Percentiles rank a stretch among this genome's conserved stretches.
Conservation (phyloP, 37 sponge, comb jelly and placozoan genomes). For the Aplysina aerophoba region DNA sequence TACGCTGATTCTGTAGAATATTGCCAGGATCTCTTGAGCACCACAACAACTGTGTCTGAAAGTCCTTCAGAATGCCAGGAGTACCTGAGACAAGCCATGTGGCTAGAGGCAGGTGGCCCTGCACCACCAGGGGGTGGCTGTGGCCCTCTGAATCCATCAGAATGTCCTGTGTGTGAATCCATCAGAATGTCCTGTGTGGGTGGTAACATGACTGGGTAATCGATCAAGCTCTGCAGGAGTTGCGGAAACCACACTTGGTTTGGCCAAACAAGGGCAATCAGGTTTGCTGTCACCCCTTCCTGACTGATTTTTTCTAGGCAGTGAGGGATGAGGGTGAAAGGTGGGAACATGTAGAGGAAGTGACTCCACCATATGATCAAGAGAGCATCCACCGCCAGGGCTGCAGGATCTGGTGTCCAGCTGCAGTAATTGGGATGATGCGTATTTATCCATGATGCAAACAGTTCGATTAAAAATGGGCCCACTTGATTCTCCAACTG, state of each 20-base stretch:
- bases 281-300: not conserved
- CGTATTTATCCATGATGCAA: not conserved
- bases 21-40: too few species aligned
- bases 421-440: constrained; percentile 28
- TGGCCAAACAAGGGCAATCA: constrained; percentile 35
- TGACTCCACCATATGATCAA: not conserved
- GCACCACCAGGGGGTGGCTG: constrained; percentile 26
- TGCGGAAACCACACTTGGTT: constrained; percentile 42
- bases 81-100: constrained; percentile 45
- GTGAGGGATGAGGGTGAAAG: too few species aligned
- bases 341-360: constrained; percentile 30
- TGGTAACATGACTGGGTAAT: constrained; percentile 35
- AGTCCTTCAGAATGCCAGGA: not conserved
- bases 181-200: not conserved
- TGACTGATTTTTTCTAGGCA: not conserved
- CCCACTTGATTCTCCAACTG: too few species aligned
- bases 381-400: constrained; percentile 21
- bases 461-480: too few species aligned
- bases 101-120: constrained; percentile 37
- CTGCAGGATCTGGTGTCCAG: constrained; percentile 31
- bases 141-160: not conserved
- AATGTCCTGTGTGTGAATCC: too few species aligned
- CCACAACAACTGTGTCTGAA: constrained; percentile 25
- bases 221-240: not conserved
- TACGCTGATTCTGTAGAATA: constrained; percentile 38